Evolutionary conservation across 2,113 vertebrate genomes (phyloP).

Genomic region (Aepyceros melampus): DNA sequence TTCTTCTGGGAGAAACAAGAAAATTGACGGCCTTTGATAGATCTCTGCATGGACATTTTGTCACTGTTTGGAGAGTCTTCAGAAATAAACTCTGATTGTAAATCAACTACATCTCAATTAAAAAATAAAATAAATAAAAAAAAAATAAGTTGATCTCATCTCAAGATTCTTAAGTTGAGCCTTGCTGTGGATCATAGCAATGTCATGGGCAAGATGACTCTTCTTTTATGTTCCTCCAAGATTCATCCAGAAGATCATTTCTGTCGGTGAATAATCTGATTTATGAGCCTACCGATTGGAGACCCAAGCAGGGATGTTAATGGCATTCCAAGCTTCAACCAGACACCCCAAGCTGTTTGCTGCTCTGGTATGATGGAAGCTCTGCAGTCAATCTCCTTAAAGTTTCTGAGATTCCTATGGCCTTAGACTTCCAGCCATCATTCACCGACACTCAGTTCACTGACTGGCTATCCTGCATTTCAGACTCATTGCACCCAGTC

Average conservation of each 20-base stretch:
- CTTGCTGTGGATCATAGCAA: not conserved
- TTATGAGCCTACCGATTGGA: not conserved
- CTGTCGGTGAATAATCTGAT: not conserved
- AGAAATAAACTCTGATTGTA: not conserved
- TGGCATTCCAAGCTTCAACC: not conserved
- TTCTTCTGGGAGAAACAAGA: not conserved
- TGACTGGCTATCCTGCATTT: not conserved
- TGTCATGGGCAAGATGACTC: not conserved
- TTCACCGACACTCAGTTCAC: not conserved
- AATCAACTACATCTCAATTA: not conserved
- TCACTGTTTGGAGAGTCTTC: not conserved
- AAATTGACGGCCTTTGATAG: not conserved
- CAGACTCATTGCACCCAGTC: not conserved
- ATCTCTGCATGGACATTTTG: not conserved
- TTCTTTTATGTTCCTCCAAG: not conserved
- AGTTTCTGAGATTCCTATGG: not conserved
- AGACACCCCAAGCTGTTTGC: not conserved
- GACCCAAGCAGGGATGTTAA: not conserved
- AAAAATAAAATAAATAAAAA: not conserved
- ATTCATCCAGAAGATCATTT: not conserved
- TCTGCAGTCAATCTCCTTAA: not conserved
- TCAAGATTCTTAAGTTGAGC: not conserved
- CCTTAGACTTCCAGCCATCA: not conserved
- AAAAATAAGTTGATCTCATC: not conserved
- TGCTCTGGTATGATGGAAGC: not conserved